A percentile compares a stretch with the other conserved stretches of the same genome.
These are phyloP conservation scores for Rhagonycha lutea DNA, from an alignment of 2,888 invertebrate species.

Conservation along the genomic window DNA sequence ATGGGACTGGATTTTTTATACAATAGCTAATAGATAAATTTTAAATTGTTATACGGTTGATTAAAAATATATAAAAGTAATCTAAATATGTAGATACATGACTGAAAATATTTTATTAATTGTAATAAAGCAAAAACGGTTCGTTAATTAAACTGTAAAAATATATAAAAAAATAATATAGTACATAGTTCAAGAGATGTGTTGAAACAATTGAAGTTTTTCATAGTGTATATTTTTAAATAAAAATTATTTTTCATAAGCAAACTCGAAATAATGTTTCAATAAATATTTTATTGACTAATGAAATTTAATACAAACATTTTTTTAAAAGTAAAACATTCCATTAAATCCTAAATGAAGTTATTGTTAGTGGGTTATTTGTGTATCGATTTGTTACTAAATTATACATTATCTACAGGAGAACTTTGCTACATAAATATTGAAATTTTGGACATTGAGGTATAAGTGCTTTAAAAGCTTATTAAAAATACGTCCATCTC, in stretches of 20 bases:
- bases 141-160: background rate
- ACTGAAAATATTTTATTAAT: conserved; percentile 5
- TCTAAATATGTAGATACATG: background rate
- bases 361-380: background rate
- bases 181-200: background rate
- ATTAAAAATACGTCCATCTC: conserved; percentile 30
- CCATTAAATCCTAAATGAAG: background rate
- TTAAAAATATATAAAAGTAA: conserved; percentile 8
- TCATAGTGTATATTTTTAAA: background rate
- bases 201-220: background rate
- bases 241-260: background rate
- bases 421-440: background rate
- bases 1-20: conserved; percentile 53
- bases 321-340: background rate
- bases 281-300: background rate
- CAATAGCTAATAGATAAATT: conserved; percentile 31
- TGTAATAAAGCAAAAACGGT: background rate
- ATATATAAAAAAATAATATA: background rate
- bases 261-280: background rate
- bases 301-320: background rate
- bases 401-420: background rate
- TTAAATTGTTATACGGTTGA: conserved; percentile 23
- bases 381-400: background rate
- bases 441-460: conserved; percentile 17
- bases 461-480: conserved; percentile 29